Evolutionary conservation across 2,888 invertebrate genomes (phyloP), one percentile per base, ranked within the genome.

Genomic region (Brachynemurus nebulosus): DNA sequence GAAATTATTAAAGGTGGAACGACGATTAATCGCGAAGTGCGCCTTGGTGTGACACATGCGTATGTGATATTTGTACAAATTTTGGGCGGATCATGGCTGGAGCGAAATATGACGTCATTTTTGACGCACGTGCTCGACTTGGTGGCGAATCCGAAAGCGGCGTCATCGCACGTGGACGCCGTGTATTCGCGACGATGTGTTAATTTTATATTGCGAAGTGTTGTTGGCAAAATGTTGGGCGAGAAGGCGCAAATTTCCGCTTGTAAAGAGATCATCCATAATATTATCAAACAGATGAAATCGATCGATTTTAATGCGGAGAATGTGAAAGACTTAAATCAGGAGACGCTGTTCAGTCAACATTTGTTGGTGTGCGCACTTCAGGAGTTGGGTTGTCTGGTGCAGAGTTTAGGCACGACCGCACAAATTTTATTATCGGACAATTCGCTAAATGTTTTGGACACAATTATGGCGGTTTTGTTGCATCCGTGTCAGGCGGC

Each of bases 161-260:
- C 92, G 1, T 88, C 89, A 11, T 91, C 92, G 0, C 97, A 98
- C 59, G 93, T 96, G 0, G 96, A 97, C 64, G 93, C 95, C 11
- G 95, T 97, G 2, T 95, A 96, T 62, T 93, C 96, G 1, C 78
- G 97, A 53, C 95, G 95, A 66, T 98, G 97, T 63, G 89, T 97
- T 48, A 89, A 88, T 61, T 98, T 93, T 63, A 91, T 97, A 52
- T 69, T 97, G 44, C 77, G 93, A 40, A 85, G 89, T 48, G 82
- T 92, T 1, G 72, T 97, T 27, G 95, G 97, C 0, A 86, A 89
- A 61, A 82, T 97, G 78, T 71, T 98, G 17, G 90, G 95, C 0
- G 98, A 98, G 67, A 95, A 95, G 56, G 93, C 96, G 7, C 98
- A 98, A 65, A 81, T 90, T 21, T 85, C 89, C 0, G 96, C 96